Evolutionary conservation across 2,888 invertebrate genomes (phyloP).

Genomic region (Himalopsyche japonica): DNA sequence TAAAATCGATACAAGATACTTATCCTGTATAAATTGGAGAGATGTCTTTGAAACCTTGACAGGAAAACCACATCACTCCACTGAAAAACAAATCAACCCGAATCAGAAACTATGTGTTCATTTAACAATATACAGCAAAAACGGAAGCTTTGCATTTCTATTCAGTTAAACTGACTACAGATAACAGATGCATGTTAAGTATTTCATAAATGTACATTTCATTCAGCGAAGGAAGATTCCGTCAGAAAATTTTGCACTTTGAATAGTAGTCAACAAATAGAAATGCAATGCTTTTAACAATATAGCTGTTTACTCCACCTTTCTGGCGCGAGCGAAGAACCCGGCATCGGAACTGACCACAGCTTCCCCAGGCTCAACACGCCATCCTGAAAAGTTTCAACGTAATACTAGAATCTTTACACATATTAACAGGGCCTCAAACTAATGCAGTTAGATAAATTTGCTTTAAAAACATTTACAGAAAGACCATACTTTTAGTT

Average conservation of each 20-base stretch:
- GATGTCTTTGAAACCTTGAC: neutral
- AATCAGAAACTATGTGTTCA: slow-evolving; percentile 23
- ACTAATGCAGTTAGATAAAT: too few relatives aligned
- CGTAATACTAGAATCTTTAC: slow-evolving; percentile 8
- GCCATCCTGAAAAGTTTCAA: slow-evolving; percentile 27
- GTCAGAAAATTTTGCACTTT: neutral
- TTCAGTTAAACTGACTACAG: neutral
- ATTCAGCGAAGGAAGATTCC: neutral
- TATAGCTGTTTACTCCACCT: slow-evolving; percentile 33
- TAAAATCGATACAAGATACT: slow-evolving; percentile 36
- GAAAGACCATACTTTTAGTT: too few relatives aligned
- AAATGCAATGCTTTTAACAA: slow-evolving; percentile 24
- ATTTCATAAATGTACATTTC: neutral
- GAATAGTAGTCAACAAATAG: neutral
- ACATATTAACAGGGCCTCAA: neutral
- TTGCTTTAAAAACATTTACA: too few relatives aligned
- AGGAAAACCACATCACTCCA: slow-evolving; percentile 17
- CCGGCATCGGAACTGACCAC: slow-evolving; percentile 1
- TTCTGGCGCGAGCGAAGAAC: slow-evolving; percentile 14
- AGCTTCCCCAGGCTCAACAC: neutral
- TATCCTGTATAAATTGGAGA: slow-evolving; percentile 25
- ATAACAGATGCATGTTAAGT: neutral
- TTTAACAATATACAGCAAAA: slow-evolving; percentile 19
- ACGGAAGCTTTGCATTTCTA: slow-evolving; percentile 14
- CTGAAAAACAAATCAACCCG: slow-evolving; percentile 36